Percentiles rank a stretch among this genome's conserved stretches.
phyloP scores from a whole-genome alignment of 2,888 invertebrate genomes.

The Arrhopalites spinosus region DNA sequence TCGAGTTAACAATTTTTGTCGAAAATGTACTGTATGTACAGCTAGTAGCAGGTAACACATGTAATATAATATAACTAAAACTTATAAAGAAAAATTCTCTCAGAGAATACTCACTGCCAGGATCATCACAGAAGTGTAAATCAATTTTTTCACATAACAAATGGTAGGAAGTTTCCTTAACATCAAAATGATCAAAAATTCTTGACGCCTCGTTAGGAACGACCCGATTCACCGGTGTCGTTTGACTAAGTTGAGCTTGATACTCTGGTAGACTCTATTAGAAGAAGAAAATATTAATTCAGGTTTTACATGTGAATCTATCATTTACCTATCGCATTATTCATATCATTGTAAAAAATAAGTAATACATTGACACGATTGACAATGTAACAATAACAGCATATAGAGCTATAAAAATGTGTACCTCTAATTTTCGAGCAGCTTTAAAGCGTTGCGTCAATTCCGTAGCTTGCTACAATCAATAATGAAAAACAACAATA shows the following conservation, averaged over 20 bases:
- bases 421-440: slow-evolving; percentile 80
- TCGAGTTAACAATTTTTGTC: neutral
- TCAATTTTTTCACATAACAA: slow-evolving; percentile 91
- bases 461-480: slow-evolving; percentile 76
- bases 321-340: too few relatives aligned
- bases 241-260: slow-evolving; percentile 71
- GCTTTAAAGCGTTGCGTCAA: slow-evolving; percentile 82
- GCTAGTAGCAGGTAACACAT: too few relatives aligned
- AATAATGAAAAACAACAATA: too few relatives aligned
- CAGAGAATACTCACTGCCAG: slow-evolving; percentile 69
- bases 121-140: slow-evolving; percentile 94
- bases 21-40: too few relatives aligned
- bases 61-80: too few relatives aligned
- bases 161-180: slow-evolving; percentile 97
- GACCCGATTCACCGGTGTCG: slow-evolving; percentile 45
- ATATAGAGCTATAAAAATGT: too few relatives aligned
- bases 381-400: too few relatives aligned
- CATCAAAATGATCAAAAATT: slow-evolving; percentile 66
- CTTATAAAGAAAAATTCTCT: too few relatives aligned
- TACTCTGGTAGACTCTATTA: slow-evolving; percentile 68
- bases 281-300: neutral
- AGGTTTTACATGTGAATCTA: too few relatives aligned
- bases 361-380: too few relatives aligned
- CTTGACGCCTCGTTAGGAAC: slow-evolving; percentile 40
- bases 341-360: too few relatives aligned